Evolutionary conservation across 2,888 invertebrate species (phyloP).

Genomic region (Athalia rosae): DNA sequence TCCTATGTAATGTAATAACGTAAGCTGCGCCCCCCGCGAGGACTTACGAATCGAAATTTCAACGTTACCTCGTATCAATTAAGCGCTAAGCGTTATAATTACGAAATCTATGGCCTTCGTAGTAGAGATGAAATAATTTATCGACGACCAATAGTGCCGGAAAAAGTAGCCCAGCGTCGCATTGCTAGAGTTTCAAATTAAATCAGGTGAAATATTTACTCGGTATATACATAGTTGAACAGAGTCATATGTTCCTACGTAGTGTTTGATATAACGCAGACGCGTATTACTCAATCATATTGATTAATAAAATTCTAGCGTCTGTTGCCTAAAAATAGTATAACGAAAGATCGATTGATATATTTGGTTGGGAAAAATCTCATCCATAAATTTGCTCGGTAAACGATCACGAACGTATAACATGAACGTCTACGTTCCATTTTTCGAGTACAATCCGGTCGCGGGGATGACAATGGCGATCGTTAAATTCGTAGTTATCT

Average conservation of each 20-base stretch:
- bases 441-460: background rate
- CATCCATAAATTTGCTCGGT: too few species aligned
- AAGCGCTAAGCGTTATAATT: background rate
- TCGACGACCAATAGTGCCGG: constrained; percentile 4
- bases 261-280: background rate
- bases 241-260: constrained; percentile 38
- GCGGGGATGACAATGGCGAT: background rate
- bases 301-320: too few species aligned
- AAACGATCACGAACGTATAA: too few species aligned
- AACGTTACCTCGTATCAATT: too few species aligned
- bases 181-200: background rate
- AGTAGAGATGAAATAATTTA: background rate
- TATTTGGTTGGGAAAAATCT: too few species aligned
- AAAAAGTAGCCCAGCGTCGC: constrained; percentile 14
- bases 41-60: too few species aligned
- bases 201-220: background rate
- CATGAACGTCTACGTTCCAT: too few species aligned
- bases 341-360: too few species aligned
- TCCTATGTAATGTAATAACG: too few species aligned
- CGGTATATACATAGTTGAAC: constrained; percentile 1
- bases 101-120: background rate
- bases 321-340: too few species aligned
- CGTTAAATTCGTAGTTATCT: background rate
- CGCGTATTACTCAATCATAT: too few species aligned
- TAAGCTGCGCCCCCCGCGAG: too few species aligned